phyloP scores from a whole-genome alignment of 2,888 invertebrate species.

The Mimas tiliae region DNA sequence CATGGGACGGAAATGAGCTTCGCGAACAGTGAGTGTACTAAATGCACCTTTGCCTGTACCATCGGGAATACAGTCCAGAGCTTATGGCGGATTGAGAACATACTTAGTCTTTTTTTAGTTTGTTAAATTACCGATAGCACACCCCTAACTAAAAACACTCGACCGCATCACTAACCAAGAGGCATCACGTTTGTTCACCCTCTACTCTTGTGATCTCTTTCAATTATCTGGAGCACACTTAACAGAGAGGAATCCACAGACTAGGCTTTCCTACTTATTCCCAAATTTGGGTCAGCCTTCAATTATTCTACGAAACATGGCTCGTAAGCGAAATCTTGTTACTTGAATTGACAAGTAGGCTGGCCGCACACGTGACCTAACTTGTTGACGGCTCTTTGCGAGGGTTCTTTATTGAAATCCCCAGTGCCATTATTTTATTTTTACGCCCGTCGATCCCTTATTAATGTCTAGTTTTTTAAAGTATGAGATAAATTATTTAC shows the following conservation, averaged over 20 bases:
- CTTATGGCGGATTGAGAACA: too few species aligned
- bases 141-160: slow-evolving; percentile 12
- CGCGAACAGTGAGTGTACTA: too few species aligned
- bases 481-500: background rate
- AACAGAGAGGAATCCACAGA: slow-evolving; percentile 44
- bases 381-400: slow-evolving; percentile 9
- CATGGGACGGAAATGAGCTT: too few species aligned
- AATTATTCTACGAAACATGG: slow-evolving; percentile 50
- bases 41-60: too few species aligned
- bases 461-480: slow-evolving; percentile 6
- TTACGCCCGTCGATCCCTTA: background rate
- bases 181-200: slow-evolving; percentile 59
- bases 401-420: slow-evolving; percentile 17
- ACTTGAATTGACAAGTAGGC: slow-evolving; percentile 43
- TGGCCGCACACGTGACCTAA: slow-evolving; percentile 21
- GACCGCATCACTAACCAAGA: slow-evolving; percentile 41
- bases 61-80: too few species aligned
- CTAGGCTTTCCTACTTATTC: slow-evolving; percentile 46
- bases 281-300: slow-evolving; percentile 54
- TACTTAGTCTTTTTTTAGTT: too few species aligned
- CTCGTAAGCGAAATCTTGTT: slow-evolving; percentile 45
- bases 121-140: background rate
- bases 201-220: slow-evolving; percentile 69
- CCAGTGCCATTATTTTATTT: slow-evolving; percentile 11
- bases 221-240: slow-evolving; percentile 75